phyloP scores from a whole-genome alignment of 2,113 vertebrate genomes.

The Gila orcuttii region DNA sequence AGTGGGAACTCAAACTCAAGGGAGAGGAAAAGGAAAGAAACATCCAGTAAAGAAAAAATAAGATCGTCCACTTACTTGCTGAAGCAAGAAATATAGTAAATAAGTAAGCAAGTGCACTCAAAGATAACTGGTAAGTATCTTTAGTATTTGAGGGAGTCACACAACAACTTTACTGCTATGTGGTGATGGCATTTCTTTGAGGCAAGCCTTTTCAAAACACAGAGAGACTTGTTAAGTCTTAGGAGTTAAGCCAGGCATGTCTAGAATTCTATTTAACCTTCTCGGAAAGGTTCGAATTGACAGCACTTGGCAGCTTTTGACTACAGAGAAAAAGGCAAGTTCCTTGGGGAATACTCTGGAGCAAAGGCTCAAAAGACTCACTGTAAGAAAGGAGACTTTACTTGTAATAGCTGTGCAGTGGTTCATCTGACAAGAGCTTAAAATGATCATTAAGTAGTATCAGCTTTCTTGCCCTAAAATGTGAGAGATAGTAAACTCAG shows the following conservation, averaged over 20 bases:
- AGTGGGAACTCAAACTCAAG: neutral
- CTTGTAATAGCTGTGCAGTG: neutral
- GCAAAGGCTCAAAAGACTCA: slow-evolving; percentile 35
- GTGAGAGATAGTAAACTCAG: slow-evolving; percentile 4
- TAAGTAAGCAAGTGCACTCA: no score
- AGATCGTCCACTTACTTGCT: neutral
- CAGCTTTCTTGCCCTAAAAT: slow-evolving; percentile 17
- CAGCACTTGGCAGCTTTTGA: slow-evolving; percentile 18
- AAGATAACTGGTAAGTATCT: neutral
- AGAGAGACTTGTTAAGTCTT: slow-evolving; percentile 24
- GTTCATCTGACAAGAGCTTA: slow-evolving; percentile 26
- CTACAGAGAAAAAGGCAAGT: slow-evolving; percentile 19
- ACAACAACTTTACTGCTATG: neutral
- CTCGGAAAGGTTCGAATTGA: slow-evolving; percentile 33
- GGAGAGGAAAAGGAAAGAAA: slow-evolving; percentile 11
- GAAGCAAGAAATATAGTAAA: no score
- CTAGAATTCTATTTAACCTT: slow-evolving; percentile 31
- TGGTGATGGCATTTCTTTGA: neutral
- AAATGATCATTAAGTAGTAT: slow-evolving; percentile 13
- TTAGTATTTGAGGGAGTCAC: neutral
- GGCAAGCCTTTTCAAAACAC: slow-evolving; percentile 8
- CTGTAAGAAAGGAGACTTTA: neutral
- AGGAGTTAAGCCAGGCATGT: slow-evolving; percentile 18
- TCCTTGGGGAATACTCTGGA: slow-evolving; percentile 10
- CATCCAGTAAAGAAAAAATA: neutral